Conservation (phyloP, 2,888 invertebrate genomes). For the Mamestra brassicae region DNA sequence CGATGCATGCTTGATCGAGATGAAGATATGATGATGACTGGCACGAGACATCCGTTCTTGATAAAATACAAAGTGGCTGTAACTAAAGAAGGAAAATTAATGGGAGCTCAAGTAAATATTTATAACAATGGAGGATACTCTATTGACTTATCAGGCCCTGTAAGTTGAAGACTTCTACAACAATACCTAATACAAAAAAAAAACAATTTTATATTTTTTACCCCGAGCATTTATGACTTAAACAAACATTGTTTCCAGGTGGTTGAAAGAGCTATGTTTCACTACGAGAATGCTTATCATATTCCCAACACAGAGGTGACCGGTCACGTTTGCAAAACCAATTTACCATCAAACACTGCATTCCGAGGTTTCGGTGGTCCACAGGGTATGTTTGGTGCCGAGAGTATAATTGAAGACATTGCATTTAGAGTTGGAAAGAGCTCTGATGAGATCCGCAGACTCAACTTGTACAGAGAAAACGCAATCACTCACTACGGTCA, state of each 20-base stretch:
- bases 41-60: constrained; percentile 97
- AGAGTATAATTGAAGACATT: constrained; percentile 94
- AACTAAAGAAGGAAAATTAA: constrained; percentile 93
- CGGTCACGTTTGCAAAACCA: constrained; percentile 96
- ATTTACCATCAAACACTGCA: constrained; percentile 97
- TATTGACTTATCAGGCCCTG: constrained; percentile 94
- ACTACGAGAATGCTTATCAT: constrained; percentile 95
- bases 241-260: constrained; percentile 89
- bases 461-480: constrained; percentile 96
- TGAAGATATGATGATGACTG: constrained; percentile 98
- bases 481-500: constrained; percentile 95
- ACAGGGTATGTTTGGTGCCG: constrained; percentile 97
- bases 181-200: background rate
- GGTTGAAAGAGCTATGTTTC: constrained; percentile 95
- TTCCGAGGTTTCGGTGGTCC: constrained; percentile 98
- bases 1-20: constrained; percentile 97
- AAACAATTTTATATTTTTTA: background rate
- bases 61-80: constrained; percentile 96
- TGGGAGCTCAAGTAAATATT: constrained; percentile 93
- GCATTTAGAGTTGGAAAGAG: constrained; percentile 93
- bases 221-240: background rate
- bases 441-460: constrained; percentile 91
- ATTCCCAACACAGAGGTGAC: constrained; percentile 94
- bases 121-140: constrained; percentile 97
- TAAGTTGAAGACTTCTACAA: constrained; percentile 81